Conservation (phyloP, 2,888 invertebrate genomes). For the Thymelicus lineola region DNA sequence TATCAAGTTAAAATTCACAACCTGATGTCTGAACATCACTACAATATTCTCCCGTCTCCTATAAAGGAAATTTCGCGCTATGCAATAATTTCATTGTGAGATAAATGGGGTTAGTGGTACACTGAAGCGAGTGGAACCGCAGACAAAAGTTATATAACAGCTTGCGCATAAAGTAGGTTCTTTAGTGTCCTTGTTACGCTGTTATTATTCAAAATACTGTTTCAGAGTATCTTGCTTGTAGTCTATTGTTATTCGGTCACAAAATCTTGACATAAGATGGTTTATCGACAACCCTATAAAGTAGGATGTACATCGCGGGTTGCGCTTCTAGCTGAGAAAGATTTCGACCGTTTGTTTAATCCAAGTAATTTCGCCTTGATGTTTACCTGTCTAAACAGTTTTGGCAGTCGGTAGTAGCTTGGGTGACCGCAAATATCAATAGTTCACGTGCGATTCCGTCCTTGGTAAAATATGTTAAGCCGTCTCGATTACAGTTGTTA, state of each 20-base stretch:
- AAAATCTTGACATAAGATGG: background rate
- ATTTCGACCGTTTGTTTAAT: no score
- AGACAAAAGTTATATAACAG: conserved; percentile 26
- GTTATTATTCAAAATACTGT: conserved; percentile 1
- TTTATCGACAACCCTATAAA: background rate
- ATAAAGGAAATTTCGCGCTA: conserved; percentile 12
- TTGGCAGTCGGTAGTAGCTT: no score
- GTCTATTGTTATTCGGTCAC: background rate
- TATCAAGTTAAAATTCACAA: background rate
- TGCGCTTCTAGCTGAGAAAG: no score
- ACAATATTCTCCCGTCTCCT: conserved; percentile 1
- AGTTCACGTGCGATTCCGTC: no score
- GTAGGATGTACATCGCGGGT: background rate
- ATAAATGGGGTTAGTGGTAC: conserved; percentile 30
- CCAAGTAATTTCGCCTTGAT: no score
- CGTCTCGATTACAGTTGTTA: no score
- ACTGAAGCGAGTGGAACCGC: conserved; percentile 18
- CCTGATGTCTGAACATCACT: background rate
- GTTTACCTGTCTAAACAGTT: no score
- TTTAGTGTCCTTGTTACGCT: conserved; percentile 8
- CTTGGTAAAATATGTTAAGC: no score
- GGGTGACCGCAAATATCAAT: no score
- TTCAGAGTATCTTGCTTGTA: background rate
- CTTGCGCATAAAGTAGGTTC: conserved; percentile 12
- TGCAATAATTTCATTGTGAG: conserved; percentile 23